Evolutionary conservation across 2,113 vertebrate genomes (phyloP).

Genomic region (Alouatta palliata): DNA sequence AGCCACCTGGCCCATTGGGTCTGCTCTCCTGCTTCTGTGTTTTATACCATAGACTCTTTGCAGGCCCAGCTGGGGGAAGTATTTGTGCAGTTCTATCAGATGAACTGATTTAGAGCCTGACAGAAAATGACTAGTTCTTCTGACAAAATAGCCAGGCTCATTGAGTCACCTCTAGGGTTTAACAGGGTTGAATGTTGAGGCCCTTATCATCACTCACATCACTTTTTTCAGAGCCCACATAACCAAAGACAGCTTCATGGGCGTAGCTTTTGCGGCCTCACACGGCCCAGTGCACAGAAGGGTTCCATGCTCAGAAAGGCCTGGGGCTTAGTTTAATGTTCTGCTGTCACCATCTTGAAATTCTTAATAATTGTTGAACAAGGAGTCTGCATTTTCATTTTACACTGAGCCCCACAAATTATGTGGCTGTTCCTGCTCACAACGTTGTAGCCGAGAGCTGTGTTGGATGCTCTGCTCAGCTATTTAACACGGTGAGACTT

Average conservation of each 20-base stretch:
- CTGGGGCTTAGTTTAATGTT: background rate
- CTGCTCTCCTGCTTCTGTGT: rapidly evolving
- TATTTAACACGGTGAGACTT: background rate
- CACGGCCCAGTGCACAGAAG: background rate
- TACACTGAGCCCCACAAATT: rapidly evolving
- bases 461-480: background rate
- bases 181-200: rapidly evolving
- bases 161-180: background rate
- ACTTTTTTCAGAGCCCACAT: background rate
- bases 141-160: background rate
- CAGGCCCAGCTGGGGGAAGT: background rate
- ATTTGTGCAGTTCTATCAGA: background rate
- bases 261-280: rapidly evolving
- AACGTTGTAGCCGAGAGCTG: too few relatives aligned
- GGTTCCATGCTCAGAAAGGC: background rate
- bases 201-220: background rate
- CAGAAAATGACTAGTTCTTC: background rate
- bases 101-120: background rate
- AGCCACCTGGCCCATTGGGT: background rate
- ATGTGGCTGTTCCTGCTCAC: too few relatives aligned
- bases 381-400: background rate
- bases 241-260: too few relatives aligned
- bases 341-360: background rate
- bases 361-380: background rate
- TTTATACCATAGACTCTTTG: rapidly evolving